These are phyloP conservation scores for Halocaridina rubra DNA, from an alignment of 2,888 invertebrate species.

Conservation along the genomic window DNA sequence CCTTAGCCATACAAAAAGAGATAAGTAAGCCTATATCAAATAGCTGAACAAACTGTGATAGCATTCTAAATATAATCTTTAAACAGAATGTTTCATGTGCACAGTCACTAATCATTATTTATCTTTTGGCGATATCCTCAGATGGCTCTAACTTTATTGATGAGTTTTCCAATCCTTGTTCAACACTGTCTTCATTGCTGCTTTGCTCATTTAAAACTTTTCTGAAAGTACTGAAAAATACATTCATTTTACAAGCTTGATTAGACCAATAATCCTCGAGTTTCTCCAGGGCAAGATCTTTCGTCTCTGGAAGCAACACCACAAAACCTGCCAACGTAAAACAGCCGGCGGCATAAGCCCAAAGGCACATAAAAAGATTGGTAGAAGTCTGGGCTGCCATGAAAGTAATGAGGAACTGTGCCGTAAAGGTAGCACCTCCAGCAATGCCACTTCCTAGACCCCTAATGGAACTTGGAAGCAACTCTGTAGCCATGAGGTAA, in stretches of 20 bases:
- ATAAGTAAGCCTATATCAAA: too few species aligned
- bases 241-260: neutral
- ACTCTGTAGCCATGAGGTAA: conserved; percentile 41
- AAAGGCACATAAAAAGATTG: conserved; percentile 17
- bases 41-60: too few species aligned
- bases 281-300: conserved; percentile 15
- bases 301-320: conserved; percentile 39
- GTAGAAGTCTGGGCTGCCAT: neutral
- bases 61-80: too few species aligned
- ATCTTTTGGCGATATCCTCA: neutral
- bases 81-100: too few species aligned
- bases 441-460: conserved; percentile 41
- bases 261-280: conserved; percentile 36
- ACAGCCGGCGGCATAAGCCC: conserved; percentile 31
- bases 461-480: conserved; percentile 41
- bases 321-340: conserved; percentile 24
- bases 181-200: neutral
- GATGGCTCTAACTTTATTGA: neutral
- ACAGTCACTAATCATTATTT: too few species aligned
- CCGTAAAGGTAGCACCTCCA: neutral
- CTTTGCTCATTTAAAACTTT: neutral
- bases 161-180: neutral
- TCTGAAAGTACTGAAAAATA: neutral
- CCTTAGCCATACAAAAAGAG: too few species aligned
- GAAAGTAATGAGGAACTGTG: conserved; percentile 38